Base-by-base conservation (phyloP, 2,113 vertebrate species). In the Ctenomys sociabilis region DNA sequence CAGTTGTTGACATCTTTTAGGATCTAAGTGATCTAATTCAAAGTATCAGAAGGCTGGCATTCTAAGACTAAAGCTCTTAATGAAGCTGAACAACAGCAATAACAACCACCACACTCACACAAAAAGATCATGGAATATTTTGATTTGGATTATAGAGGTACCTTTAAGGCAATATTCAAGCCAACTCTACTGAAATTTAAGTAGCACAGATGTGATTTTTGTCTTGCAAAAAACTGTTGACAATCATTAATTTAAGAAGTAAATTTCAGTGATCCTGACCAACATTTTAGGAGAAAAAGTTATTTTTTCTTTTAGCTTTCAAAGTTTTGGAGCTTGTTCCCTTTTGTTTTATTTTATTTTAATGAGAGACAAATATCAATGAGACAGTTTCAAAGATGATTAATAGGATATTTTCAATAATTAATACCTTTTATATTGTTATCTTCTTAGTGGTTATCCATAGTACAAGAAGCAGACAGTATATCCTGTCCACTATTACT, bases 161-260 rank as follows among this genome's bases (percentile, higher is more conserved):
- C 66, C 64, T 80, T 86, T 28, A n/a, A 52, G 43, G 54, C 96
- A 72, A 89, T 80, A 82, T 5, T 90, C 26, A 66, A 80, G 19
- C 1, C 59, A 87, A 95, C 14, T 40, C 24, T 32, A 57, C 9
- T 68, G 43, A 91, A 75, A 80, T 66, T 88, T 91, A 75, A 88
- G 64, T 68, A 54, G 7, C 19, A 78, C 59, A 73, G 45, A 90
- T 81, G 78, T 94, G 91, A 91, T 52, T 78, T n/a, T 86, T 63
- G 6, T 21, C 78, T 78, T 88, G 10, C 57, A 85, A 84, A 89
- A 61, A 72, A 45, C 22, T 22, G 0, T 63, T 49, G 1, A 90
- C 1, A 91, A 66, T 5, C 28, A 26, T 19, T 78, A 94, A 85
- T 83, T 16, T 68, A 84, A 80, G 92, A 95, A 82, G 30, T 49